Conservation (phyloP, 1,140 invertebrate species). For the Hycleus phaleratus region DNA sequence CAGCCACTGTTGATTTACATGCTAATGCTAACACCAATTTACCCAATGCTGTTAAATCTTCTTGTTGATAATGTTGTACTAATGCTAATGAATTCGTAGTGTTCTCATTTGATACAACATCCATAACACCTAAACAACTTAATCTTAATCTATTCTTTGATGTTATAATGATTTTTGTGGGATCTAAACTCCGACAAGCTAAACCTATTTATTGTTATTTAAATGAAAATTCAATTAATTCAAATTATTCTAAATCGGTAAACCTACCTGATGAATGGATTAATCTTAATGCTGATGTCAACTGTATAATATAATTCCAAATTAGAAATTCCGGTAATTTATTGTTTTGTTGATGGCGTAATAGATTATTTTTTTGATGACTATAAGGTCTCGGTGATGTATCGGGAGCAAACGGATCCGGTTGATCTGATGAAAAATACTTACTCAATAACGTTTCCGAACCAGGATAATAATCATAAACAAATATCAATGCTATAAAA, state of each 20-base stretch:
- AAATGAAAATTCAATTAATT: background rate
- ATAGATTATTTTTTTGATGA: slow-evolving; percentile 72
- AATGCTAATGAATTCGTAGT: slow-evolving; percentile 55
- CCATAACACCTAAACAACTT: slow-evolving; percentile 75
- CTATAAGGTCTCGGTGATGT: slow-evolving; percentile 74
- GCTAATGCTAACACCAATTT: slow-evolving; percentile 84
- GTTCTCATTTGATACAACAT: slow-evolving; percentile 73
- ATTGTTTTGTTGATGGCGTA: slow-evolving; percentile 59
- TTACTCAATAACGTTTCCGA: slow-evolving; percentile 80
- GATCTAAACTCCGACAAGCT: slow-evolving; percentile 65
- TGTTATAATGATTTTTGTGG: slow-evolving; percentile 83
- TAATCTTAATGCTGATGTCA: slow-evolving; percentile 86
- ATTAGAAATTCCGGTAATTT: slow-evolving; percentile 84
- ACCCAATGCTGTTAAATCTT: slow-evolving; percentile 88
- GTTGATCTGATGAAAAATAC: slow-evolving; percentile 70
- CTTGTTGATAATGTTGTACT: slow-evolving; percentile 79
- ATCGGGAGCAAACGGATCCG: slow-evolving; percentile 77
- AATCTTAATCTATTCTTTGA: slow-evolving; percentile 62
- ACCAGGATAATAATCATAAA: slow-evolving; percentile 91
- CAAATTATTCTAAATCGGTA: too few relatives aligned
- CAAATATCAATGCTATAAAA: slow-evolving; percentile 83
- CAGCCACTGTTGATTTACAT: slow-evolving; percentile 80
- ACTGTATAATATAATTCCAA: slow-evolving; percentile 93
- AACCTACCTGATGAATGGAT: slow-evolving; percentile 71
- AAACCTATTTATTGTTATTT: slow-evolving; percentile 16